Evolutionary conservation across 2,797 vertebrate species (phyloP).

Genomic region (Crocodylus rhombifer): DNA sequence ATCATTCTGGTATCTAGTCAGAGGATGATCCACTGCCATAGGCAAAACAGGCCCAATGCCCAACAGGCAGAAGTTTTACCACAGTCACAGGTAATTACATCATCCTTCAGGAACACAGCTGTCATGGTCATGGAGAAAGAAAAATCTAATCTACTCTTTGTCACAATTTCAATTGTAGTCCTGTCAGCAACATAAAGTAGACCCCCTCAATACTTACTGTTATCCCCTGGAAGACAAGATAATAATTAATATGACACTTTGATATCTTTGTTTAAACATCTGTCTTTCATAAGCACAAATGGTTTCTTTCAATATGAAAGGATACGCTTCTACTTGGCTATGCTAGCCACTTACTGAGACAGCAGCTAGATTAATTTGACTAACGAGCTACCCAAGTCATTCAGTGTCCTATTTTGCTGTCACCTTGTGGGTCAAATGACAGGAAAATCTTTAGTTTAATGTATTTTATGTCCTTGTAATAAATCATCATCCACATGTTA

Average conservation of each 20-base stretch:
- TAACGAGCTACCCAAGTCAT: not conserved
- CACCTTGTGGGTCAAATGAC: not conserved
- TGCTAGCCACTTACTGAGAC: not conserved
- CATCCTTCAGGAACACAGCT: not conserved
- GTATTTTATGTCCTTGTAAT: not conserved
- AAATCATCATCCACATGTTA: not conserved
- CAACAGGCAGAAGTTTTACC: not conserved
- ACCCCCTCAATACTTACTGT: not conserved
- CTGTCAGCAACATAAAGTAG: not conserved
- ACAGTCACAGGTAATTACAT: not conserved
- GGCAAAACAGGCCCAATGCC: not conserved
- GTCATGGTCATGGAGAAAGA: not conserved
- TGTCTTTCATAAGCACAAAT: not conserved
- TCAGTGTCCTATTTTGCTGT: not conserved
- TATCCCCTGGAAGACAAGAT: not conserved
- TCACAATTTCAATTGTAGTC: not conserved
- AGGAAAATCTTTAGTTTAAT: not conserved
- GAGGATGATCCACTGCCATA: not conserved
- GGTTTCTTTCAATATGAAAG: not conserved
- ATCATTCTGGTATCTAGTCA: not conserved
- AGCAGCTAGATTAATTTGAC: not conserved
- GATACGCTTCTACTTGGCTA: not conserved
- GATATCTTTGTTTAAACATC: not conserved
- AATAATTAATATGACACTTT: not conserved
- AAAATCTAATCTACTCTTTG: not conserved